phyloP scores from a whole-genome alignment of 2,888 invertebrate genomes.

The Priocnemis perturbator region DNA sequence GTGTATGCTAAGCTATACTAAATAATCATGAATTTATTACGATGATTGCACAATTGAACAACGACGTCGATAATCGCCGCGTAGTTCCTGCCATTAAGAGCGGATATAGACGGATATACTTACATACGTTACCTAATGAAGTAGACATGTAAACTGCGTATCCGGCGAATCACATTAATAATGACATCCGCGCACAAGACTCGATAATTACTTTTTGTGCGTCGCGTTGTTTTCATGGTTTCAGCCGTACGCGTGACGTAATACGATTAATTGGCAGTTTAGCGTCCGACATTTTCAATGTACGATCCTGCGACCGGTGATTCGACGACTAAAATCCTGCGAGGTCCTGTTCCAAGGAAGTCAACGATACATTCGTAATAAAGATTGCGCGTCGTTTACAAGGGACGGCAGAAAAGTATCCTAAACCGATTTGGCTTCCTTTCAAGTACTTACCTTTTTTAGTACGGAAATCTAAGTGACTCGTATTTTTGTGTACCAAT shows the following conservation, averaged over 20 bases:
- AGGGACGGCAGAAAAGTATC: no score
- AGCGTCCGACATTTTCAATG: no score
- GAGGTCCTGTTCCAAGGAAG: no score
- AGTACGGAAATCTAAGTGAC: no score
- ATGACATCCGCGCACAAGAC: conserved; percentile 31
- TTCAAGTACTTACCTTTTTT: no score
- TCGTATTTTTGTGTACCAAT: no score
- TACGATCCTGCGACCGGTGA: no score
- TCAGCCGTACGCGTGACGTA: conserved; percentile 22
- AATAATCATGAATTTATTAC: no score
- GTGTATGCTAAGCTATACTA: neutral
- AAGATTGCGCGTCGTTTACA: no score
- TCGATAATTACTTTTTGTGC: conserved; percentile 38
- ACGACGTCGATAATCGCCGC: neutral
- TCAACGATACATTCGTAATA: no score
- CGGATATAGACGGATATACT: neutral
- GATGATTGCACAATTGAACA: neutral
- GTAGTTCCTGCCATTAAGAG: neutral
- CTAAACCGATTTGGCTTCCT: no score
- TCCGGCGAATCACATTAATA: conserved; percentile 36
- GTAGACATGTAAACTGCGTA: conserved; percentile 18
- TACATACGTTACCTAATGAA: neutral
- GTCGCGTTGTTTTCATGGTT: conserved; percentile 24
- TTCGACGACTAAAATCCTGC: no score
- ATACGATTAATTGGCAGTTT: conserved; percentile 29